These are phyloP conservation scores for Spizaetus ornatus DNA, from an alignment of 2,113 vertebrate genomes.

Conservation along the genomic window DNA sequence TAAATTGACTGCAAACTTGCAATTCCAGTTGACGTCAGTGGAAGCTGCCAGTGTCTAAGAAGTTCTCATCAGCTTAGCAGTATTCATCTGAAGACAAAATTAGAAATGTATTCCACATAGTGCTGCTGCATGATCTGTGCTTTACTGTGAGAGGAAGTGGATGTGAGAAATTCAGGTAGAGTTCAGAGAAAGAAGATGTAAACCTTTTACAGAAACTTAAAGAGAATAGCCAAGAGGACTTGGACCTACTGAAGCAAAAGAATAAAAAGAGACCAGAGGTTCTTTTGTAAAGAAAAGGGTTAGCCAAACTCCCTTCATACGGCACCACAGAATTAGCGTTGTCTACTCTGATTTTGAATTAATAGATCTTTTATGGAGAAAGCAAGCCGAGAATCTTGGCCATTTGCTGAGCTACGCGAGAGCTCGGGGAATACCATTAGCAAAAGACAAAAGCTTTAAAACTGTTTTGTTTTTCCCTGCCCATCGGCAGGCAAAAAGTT, in stretches of 20 bases:
- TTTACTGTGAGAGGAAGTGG: neutral
- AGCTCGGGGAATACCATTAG: neutral
- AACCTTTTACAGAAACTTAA: neutral
- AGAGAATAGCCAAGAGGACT: neutral
- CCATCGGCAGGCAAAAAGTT: neutral
- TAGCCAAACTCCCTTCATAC: neutral
- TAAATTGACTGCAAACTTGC: constrained; percentile 33
- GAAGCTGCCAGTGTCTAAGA: neutral
- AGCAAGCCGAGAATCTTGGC: neutral
- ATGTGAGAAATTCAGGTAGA: neutral
- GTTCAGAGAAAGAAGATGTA: neutral
- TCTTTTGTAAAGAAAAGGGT: neutral
- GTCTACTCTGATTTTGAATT: neutral
- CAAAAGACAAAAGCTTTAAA: neutral
- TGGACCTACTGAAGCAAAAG: neutral
- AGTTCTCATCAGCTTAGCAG: constrained; percentile 48
- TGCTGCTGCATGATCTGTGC: neutral
- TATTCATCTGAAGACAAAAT: neutral
- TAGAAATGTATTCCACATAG: constrained; percentile 8
- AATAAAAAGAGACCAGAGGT: neutral
- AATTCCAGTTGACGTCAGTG: constrained; percentile 49
- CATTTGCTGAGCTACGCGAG: neutral
- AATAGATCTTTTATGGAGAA: neutral
- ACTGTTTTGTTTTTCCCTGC: neutral
- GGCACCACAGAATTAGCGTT: neutral